Evolutionary conservation across 23 tunicate genomes (phyloP).

Genomic region (Ascidia mentula): DNA sequence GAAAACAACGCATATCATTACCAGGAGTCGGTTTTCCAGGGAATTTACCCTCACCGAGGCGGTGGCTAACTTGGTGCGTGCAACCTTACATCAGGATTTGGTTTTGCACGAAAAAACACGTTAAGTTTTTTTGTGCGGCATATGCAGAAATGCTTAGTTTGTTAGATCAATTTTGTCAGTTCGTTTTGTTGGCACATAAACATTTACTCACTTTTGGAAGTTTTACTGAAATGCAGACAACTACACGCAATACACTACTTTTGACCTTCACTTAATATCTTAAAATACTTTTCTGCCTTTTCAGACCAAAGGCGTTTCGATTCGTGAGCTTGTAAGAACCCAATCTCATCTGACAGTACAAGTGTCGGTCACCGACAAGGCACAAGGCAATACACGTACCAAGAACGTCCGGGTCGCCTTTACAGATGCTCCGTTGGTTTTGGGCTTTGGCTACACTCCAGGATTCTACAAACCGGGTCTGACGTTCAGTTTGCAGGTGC

Average conservation of each 20-base stretch:
- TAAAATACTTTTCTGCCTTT: background rate
- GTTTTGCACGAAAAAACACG: too few species aligned
- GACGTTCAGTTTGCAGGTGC: slow-evolving; percentile 29
- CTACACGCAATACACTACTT: too few species aligned
- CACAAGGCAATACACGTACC: slow-evolving; percentile 30
- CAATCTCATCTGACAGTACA: slow-evolving; percentile 24
- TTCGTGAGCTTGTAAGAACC: background rate
- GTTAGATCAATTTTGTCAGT: too few species aligned
- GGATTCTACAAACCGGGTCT: slow-evolving; percentile 52
- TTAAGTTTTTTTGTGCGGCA: too few species aligned
- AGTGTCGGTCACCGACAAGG: slow-evolving; percentile 52
- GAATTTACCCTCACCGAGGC: background rate
- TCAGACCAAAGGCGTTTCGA: background rate
- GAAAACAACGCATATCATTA: background rate
- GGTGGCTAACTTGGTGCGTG: slow-evolving; percentile 12
- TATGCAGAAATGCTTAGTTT: too few species aligned
- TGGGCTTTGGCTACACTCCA: slow-evolving; percentile 20
- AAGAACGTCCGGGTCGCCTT: slow-evolving; percentile 33
- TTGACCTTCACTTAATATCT: too few species aligned
- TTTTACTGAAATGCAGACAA: too few species aligned
- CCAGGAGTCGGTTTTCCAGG: background rate
- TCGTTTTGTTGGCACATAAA: too few species aligned
- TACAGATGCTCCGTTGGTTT: slow-evolving; percentile 24
- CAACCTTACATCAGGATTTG: too few species aligned
- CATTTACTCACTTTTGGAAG: too few species aligned